These are phyloP conservation scores for Pongo pygmaeus DNA, from an alignment of 2,113 vertebrate genomes.

Conservation along the genomic window DNA sequence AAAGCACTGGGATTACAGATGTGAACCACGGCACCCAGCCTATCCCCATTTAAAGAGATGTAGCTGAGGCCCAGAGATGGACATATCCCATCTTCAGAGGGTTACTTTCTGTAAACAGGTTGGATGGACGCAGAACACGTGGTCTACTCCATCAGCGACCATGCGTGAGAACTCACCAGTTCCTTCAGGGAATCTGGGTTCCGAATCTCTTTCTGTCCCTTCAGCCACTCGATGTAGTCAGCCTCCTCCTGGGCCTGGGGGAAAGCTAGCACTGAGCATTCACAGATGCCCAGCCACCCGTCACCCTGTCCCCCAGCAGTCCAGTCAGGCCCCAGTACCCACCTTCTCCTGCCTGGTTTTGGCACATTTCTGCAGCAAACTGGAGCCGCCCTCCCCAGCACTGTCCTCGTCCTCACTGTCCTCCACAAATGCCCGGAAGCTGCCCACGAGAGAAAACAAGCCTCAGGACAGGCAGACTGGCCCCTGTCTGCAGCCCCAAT, in stretches of 20 bases:
- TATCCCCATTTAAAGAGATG: not conserved
- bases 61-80: not conserved
- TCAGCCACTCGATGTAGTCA: constrained; percentile 91
- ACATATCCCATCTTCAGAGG: not conserved
- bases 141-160: accelerated
- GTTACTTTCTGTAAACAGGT: not conserved
- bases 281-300: accelerated
- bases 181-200: constrained; percentile 85
- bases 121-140: accelerated
- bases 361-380: constrained; percentile 85
- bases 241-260: constrained; percentile 90
- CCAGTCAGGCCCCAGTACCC: not conserved
- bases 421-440: constrained; percentile 89
- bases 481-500: not conserved
- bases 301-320: accelerated
- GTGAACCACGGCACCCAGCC: not conserved
- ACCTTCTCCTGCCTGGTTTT: constrained; percentile 91
- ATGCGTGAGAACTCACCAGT: constrained; percentile 83
- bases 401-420: constrained; percentile 84
- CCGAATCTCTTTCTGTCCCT: constrained; percentile 86
- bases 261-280: not conserved
- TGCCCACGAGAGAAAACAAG: not conserved
- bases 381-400: constrained; percentile 48
- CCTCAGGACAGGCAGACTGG: not conserved
- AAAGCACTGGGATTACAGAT: not conserved